Evolutionary conservation across 2,888 invertebrate species (phyloP).

Genomic region (Abscondita cerata): DNA sequence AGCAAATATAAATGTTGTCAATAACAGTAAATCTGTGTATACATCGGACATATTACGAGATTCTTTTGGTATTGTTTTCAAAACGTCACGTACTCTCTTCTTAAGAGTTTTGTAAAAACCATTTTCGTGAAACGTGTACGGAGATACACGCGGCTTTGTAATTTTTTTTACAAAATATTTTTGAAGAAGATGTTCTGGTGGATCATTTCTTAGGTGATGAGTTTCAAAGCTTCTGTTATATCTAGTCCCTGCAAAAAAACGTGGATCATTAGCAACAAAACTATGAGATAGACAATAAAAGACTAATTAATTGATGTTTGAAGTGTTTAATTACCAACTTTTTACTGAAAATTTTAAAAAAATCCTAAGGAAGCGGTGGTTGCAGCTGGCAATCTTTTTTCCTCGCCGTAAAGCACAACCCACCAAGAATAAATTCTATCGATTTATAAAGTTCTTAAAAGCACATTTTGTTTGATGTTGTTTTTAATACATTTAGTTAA

Average conservation of each 20-base stretch:
- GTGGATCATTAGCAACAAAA: too few relatives aligned
- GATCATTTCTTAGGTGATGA: slow-evolving; percentile 69
- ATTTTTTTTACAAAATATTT: slow-evolving; percentile 73
- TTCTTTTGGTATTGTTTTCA: slow-evolving; percentile 62
- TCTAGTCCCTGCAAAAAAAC: slow-evolving; percentile 69
- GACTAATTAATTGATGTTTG: too few relatives aligned
- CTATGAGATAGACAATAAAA: too few relatives aligned
- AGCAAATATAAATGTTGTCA: slow-evolving; percentile 52
- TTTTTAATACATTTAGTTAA: too few relatives aligned
- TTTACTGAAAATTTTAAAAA: too few relatives aligned
- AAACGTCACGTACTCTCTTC: slow-evolving; percentile 61
- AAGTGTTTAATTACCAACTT: too few relatives aligned
- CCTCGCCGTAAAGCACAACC: too few relatives aligned
- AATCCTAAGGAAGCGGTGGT: too few relatives aligned
- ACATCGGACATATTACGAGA: slow-evolving; percentile 51
- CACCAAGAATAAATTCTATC: too few relatives aligned
- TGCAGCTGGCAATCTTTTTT: too few relatives aligned
- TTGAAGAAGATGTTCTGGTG: slow-evolving; percentile 64
- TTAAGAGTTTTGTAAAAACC: slow-evolving; percentile 77
- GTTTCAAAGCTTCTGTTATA: slow-evolving; percentile 78
- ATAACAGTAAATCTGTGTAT: slow-evolving; percentile 54
- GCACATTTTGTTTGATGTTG: too few relatives aligned
- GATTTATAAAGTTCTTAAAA: too few relatives aligned
- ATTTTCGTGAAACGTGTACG: slow-evolving; percentile 73
- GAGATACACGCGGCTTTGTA: slow-evolving; percentile 67